Evolutionary conservation across 2,797 vertebrate species (phyloP).

Genomic region (Lutra lutra): DNA sequence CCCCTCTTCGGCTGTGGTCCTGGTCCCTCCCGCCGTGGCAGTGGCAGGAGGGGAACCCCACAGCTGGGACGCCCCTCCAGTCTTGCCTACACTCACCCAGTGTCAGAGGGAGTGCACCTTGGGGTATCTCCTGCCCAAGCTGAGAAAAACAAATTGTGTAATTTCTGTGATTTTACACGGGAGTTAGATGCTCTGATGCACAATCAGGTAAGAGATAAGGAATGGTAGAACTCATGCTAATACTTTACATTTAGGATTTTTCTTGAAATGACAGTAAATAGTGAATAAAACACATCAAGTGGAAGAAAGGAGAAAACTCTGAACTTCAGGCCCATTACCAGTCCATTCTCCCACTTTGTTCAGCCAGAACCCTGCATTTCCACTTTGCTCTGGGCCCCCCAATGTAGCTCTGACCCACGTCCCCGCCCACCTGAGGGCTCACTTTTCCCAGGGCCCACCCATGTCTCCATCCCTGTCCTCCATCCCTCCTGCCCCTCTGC

Average conservation of each 20-base stretch:
- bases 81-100: accelerated
- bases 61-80: not conserved
- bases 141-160: accelerated
- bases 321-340: accelerated
- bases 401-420: not conserved
- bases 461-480: too few species aligned
- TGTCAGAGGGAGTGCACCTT: accelerated
- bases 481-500: not conserved
- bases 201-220: too few species aligned
- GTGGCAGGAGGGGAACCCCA: not conserved
- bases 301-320: not conserved
- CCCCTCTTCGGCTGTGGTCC: not conserved
- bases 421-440: accelerated
- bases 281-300: not conserved
- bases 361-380: too few species aligned
- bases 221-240: not conserved
- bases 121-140: not conserved
- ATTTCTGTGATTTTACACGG: not conserved
- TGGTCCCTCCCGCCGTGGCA: too few species aligned
- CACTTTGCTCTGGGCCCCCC: not conserved
- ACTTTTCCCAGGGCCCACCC: too few species aligned
- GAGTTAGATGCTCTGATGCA: not conserved
- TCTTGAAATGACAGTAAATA: not conserved
- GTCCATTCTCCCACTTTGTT: accelerated
- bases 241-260: not conserved